phyloP scores from a whole-genome alignment of 2,113 vertebrate species.

The Phrynocephalus versicolor region DNA sequence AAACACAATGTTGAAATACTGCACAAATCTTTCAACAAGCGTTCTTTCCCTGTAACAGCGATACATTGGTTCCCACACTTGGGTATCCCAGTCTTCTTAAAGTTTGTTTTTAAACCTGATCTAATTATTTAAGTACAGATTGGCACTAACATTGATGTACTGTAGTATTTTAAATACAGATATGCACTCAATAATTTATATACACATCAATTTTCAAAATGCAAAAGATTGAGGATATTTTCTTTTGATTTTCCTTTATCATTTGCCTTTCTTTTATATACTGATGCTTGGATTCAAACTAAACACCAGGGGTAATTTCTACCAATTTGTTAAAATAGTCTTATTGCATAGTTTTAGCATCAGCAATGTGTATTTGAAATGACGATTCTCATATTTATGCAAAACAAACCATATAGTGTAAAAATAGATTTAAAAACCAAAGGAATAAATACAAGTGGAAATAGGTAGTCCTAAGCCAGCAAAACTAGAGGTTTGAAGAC shows the following conservation, averaged over 20 bases:
- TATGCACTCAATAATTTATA: background rate
- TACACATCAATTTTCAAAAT: conserved; percentile 23
- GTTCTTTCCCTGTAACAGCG: background rate
- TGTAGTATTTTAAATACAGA: background rate
- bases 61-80: too few relatives aligned
- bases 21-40: background rate
- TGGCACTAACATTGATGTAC: background rate
- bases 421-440: conserved; percentile 66
- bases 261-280: conserved; percentile 23
- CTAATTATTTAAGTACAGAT: background rate
- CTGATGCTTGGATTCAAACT: conserved; percentile 13
- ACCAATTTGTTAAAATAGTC: conserved; percentile 44
- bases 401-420: conserved; percentile 55
- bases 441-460: conserved; percentile 48
- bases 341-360: background rate
- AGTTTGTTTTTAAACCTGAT: background rate
- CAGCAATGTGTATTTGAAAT: conserved; percentile 21
- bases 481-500: conserved; percentile 35
- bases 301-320: conserved; percentile 9
- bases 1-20: background rate
- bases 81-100: too few relatives aligned
- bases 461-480: conserved; percentile 35
- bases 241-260: background rate
- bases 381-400: conserved; percentile 41
- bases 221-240: conserved; percentile 10